Evolutionary conservation across 2,797 vertebrate species (phyloP), one percentile per base, ranked within the genome.

Genomic region (Enteromius thamalakanensis): DNA sequence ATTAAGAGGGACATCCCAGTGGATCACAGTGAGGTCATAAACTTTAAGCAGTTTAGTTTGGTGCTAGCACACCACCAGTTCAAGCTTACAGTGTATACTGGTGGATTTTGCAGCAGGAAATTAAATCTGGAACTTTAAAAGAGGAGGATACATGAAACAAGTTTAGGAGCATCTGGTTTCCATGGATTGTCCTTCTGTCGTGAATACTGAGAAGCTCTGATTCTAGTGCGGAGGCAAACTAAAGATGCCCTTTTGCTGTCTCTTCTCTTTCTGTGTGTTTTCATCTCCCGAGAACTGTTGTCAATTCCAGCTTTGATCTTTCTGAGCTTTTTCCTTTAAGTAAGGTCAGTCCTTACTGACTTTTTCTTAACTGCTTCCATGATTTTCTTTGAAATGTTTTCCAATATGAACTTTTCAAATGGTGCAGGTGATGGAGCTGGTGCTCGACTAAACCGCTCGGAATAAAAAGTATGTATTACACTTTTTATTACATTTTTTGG

Each of bases 311-410:
- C 85, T 87, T 88, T 91, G 88, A 91, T 92, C 89, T 84, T 75
- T 93, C 90, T 89, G 87, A 42, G 81, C 21, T 67, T 53, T 23
- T 32, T 76, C 49, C 71, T 84, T 87, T 67, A 60, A 87, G 88
- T 86, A 76, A 10, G 76, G 88, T 87, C 87, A 89, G 85, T 77
- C 80, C 37, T 40, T 40, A 40, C 37, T 58, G 47, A 87, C 80
- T 92, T 88, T 32, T 93, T 91, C 89, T 87, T 90, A 87, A 91
- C 89, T 90, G 76, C 91, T 92, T 90, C 84, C 87, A 60, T 76
- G n/a, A 76, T 53, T 60, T 60, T 11, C 53, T 76, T 60, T 76
- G 74, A 76, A 42, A 76, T 45, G 34, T 6, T 60, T 60, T 76
- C 4, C 74, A 45, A 23, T 60, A 42, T 42, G 17, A 42, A 40